phyloP scores from a whole-genome alignment of 2,113 vertebrate genomes.

The Trachemys scripta region DNA sequence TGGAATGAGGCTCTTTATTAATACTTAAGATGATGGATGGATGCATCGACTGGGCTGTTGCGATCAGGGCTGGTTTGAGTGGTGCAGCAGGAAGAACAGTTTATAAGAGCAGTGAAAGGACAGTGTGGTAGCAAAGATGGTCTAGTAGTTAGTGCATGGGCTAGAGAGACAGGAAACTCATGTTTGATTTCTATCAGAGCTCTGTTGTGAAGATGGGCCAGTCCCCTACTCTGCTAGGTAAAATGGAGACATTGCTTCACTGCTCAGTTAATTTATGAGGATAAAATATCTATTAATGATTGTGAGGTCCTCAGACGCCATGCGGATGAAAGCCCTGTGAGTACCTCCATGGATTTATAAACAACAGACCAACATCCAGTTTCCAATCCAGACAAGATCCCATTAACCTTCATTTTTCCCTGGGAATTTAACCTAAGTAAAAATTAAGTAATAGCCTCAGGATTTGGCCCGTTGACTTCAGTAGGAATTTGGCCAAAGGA shows the following conservation, averaged over 20 bases:
- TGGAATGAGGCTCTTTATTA: background rate
- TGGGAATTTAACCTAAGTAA: background rate
- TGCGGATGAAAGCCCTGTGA: no score
- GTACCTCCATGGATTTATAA: no score
- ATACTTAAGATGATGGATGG: background rate
- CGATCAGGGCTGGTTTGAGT: background rate
- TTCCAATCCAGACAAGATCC: background rate
- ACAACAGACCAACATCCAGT: background rate
- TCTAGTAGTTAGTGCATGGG: background rate
- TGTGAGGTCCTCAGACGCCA: no score
- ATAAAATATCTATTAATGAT: no score
- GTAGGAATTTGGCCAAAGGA: background rate
- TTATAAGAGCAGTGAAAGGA: background rate
- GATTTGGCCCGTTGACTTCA: background rate
- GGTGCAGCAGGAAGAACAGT: background rate
- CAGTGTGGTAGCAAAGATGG: background rate
- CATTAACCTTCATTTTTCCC: background rate
- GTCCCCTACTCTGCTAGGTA: background rate
- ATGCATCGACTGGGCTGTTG: background rate
- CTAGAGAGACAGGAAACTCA: background rate
- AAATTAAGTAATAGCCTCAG: accelerated
- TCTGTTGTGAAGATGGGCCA: background rate
- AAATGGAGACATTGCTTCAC: background rate
- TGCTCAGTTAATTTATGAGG: no score
- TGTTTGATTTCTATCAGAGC: background rate